These are phyloP conservation scores for Galaxea fascicularis DNA, from an alignment of 92 coral and sea anemone genomes.

Conservation along the genomic window DNA sequence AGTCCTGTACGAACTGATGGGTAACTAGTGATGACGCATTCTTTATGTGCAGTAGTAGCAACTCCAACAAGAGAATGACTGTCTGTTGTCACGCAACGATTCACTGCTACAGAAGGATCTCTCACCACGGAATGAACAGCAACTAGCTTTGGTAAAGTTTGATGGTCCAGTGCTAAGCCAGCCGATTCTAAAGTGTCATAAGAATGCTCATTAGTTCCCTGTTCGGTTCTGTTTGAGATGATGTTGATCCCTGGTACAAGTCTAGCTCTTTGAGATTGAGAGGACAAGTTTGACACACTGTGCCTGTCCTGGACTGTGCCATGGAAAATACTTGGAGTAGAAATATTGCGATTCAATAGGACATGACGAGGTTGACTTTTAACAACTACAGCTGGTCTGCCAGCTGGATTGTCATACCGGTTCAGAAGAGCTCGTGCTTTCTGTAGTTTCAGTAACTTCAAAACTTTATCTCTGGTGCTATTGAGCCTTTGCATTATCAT, in stretches of 20 bases:
- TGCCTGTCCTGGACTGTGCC: not conserved
- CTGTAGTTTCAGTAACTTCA: constrained; percentile 7
- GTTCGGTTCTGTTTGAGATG: not conserved
- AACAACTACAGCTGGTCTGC: not conserved
- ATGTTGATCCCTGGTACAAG: constrained; percentile 9
- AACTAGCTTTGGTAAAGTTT: constrained; percentile 26
- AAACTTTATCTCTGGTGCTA: constrained; percentile 21
- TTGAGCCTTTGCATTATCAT: constrained; percentile 25
- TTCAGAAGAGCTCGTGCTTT: not conserved
- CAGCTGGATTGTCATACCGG: not conserved
- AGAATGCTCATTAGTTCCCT: not conserved
- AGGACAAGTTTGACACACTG: not conserved
- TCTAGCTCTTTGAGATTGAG: not conserved
- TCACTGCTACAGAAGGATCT: not conserved
- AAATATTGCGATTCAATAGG: not conserved
- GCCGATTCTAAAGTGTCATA: constrained; percentile 19
- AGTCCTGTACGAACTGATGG: not conserved
- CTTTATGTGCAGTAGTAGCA: not conserved
- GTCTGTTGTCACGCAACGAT: not conserved
- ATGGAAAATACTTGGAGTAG: not conserved
- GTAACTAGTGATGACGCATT: not conserved
- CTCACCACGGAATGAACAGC: constrained; percentile 39
- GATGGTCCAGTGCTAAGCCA: constrained; percentile 41
- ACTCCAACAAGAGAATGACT: not conserved
- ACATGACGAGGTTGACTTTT: not conserved